Conservation (phyloP, 2,113 vertebrate genomes). For the Pardalotus punctatus region DNA sequence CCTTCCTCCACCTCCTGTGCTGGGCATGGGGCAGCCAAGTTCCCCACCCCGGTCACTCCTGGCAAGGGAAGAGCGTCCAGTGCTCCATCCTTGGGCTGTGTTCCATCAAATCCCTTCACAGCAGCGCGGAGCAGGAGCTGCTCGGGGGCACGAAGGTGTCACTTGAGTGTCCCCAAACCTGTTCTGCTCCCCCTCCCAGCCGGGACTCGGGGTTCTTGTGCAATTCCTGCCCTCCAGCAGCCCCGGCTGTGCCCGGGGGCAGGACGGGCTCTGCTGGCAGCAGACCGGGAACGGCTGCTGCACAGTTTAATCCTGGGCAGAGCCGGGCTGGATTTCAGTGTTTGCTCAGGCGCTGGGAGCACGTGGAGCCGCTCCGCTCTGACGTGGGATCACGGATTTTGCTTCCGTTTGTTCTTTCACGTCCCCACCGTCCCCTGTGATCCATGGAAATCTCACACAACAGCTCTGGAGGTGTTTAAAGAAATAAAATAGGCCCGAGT, state of each 20-base stretch:
- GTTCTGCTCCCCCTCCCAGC: neutral
- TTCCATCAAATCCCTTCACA: accelerated
- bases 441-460: neutral
- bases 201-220: neutral
- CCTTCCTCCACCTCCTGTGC: neutral
- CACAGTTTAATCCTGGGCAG: neutral
- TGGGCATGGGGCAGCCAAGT: accelerated
- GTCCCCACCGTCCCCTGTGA: neutral
- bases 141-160: accelerated
- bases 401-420: neutral
- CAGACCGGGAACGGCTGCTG: neutral
- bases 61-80: accelerated
- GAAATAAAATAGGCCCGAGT: neutral
- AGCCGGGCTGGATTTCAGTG: neutral
- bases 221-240: neutral
- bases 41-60: accelerated
- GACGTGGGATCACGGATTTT: accelerated
- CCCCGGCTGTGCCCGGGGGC: neutral
- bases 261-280: neutral
- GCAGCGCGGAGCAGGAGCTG: neutral
- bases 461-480: neutral
- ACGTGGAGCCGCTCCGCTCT: neutral
- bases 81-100: neutral
- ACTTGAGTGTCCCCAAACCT: neutral
- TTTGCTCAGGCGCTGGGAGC: neutral